These are phyloP conservation scores for Caenorhabditis drosophilae DNA, from an alignment of 2,888 invertebrate species.

Conservation along the genomic window DNA sequence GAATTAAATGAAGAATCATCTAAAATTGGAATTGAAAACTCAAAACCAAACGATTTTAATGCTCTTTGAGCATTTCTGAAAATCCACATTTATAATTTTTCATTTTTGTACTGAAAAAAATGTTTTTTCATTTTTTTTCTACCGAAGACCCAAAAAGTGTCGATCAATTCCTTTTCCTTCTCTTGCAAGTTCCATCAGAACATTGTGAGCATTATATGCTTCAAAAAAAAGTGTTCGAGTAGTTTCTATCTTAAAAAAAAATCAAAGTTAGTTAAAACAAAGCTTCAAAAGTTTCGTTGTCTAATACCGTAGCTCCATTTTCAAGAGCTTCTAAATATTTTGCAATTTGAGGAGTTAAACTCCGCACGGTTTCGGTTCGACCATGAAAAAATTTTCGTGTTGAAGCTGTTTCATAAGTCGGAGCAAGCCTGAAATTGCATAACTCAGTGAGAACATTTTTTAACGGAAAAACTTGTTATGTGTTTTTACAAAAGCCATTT, in stretches of 20 bases:
- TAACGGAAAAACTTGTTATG: conserved; percentile 67
- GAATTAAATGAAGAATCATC: conserved; percentile 18
- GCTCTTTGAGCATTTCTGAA: conserved; percentile 16
- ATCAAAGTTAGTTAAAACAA: background rate
- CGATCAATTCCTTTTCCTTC: conserved; percentile 43
- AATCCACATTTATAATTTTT: no score
- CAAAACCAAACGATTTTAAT: conserved; percentile 4
- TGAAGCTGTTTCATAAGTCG: conserved; percentile 77
- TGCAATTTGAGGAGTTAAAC: conserved; percentile 73
- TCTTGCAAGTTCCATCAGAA: conserved; percentile 36
- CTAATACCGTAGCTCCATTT: conserved; percentile 19
- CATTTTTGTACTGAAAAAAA: background rate
- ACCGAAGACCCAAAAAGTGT: conserved; percentile 35
- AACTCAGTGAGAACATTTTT: background rate
- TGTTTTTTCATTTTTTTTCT: background rate
- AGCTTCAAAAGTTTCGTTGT: no score
- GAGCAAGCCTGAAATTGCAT: conserved; percentile 72
- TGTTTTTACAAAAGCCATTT: conserved; percentile 74
- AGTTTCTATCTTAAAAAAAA: conserved; percentile 18
- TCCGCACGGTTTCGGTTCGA: conserved; percentile 76
- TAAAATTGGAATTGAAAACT: conserved; percentile 8
- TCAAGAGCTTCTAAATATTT: conserved; percentile 23
- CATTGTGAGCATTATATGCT: conserved; percentile 46
- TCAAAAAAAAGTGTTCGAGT: conserved; percentile 26
- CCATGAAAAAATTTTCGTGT: conserved; percentile 76